Percentiles rank a stretch among this genome's conserved stretches.
phyloP scores from a whole-genome alignment of 2,797 vertebrate genomes.

The Xenentodon cancila region DNA sequence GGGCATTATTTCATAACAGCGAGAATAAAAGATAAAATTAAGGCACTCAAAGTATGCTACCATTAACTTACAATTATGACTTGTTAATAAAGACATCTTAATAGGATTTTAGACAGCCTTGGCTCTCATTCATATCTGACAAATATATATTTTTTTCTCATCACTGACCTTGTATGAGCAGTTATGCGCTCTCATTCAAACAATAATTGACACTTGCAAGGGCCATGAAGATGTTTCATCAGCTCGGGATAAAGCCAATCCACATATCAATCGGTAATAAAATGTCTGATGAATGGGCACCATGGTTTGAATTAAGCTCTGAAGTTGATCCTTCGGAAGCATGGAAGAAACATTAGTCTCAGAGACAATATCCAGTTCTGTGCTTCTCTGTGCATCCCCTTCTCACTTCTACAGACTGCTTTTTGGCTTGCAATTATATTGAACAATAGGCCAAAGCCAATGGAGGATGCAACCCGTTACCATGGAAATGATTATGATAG shows the following conservation, averaged over 20 bases:
- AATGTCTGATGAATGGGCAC: constrained; percentile 53
- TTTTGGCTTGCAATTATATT: constrained; percentile 77
- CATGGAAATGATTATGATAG: constrained; percentile 87
- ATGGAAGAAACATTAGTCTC: constrained; percentile 47
- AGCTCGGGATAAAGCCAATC: constrained; percentile 47
- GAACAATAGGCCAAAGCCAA: constrained; percentile 81
- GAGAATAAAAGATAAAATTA: not conserved
- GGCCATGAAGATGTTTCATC: constrained; percentile 44
- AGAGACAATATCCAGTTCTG: constrained; percentile 54
- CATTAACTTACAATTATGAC: constrained; percentile 23
- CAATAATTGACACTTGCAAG: constrained; percentile 44
- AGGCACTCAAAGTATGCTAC: constrained; percentile 6
- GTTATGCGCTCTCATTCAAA: constrained; percentile 36
- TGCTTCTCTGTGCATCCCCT: constrained; percentile 45
- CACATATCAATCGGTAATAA: constrained; percentile 47
- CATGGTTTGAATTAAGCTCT: constrained; percentile 54
- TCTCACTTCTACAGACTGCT: constrained; percentile 62
- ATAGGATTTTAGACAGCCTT: constrained; percentile 10
- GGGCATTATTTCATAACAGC: constrained; percentile 4
- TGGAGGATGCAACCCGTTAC: constrained; percentile 82
- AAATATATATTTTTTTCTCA: constrained; percentile 26
- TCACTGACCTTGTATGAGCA: constrained; percentile 28
- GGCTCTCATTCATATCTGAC: not conserved
- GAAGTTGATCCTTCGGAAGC: constrained; percentile 57
- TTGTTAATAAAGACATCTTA: constrained; percentile 15